phyloP scores from a whole-genome alignment of 2,797 vertebrate species.

The Sebastes steindachneri region DNA sequence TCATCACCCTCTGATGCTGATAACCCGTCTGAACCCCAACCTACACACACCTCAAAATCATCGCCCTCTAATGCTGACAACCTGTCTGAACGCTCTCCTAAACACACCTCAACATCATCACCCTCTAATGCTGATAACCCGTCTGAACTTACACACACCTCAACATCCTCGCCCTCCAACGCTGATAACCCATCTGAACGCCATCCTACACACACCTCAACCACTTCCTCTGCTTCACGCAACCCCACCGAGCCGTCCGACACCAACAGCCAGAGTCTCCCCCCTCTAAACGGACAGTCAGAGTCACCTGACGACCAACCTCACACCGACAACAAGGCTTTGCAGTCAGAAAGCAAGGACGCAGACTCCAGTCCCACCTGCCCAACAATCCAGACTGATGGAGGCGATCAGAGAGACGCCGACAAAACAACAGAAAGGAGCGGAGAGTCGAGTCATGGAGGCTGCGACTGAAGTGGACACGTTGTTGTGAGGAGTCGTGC shows the following conservation, averaged over 20 bases:
- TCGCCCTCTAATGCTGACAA: accelerated
- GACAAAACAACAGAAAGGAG: not conserved
- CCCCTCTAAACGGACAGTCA: not conserved
- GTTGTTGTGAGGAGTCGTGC: too few species aligned
- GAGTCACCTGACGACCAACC: not conserved
- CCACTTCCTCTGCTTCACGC: not conserved
- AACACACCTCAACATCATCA: accelerated
- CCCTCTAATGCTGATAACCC: not conserved
- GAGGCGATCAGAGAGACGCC: not conserved
- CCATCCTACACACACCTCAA: not conserved
- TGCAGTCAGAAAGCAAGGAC: not conserved
- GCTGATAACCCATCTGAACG: not conserved
- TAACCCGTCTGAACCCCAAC: not conserved
- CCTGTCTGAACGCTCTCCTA: not conserved
- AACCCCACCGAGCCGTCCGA: not conserved
- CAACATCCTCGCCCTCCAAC: accelerated
- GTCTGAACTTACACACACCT: not conserved
- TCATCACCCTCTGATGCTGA: accelerated
- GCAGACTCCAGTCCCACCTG: not conserved
- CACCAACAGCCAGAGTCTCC: not conserved
- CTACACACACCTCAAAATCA: too few species aligned
- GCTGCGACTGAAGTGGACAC: not conserved
- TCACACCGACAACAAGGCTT: not conserved
- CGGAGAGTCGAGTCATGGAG: not conserved
- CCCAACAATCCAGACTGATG: not conserved